Evolutionary conservation across 2,797 vertebrate species (phyloP), one percentile per base, ranked within the genome.

Genomic region (Alcedo quadribrachys): DNA sequence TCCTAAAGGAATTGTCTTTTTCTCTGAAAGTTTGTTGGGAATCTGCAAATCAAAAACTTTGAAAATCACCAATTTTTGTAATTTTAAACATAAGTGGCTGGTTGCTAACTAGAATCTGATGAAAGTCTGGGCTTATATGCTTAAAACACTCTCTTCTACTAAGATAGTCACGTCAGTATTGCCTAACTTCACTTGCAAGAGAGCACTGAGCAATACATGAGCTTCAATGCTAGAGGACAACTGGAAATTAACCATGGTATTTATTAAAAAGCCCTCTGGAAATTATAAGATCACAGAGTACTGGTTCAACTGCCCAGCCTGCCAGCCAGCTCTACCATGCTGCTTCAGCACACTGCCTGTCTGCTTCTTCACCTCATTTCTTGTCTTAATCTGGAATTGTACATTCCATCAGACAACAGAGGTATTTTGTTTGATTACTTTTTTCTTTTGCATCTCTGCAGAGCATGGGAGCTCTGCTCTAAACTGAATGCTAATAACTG

Each of bases 251-350:
- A 69, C 58, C 53, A 62, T 5, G 3, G 14, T 37, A 74, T 51
- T 53, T 70, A 66, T 71, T 80, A 80, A 92, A 90, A 92, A 87
- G 12, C 24, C 28, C 33, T 82, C 75, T 80, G 68, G 75, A 84
- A 77, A 65, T 33, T 6, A 15, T 18, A 75, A 77, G 37, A 71
- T 82, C 68, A 89, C 9, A 43, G 43, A 89, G 33, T 8, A 14
- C 46, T 45, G 33, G 50, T 75, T 68, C 30, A 5, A 27, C 33
- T 80, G 54, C 46, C 50, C 54, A 75, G 25, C 20, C 71, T 57
- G 12, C 33, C 58, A 63, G 43, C 30, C 55, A 76, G 1, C 8
- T 46, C 37, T 28, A 57, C 20, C 1, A 8, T 7, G 22, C 50
- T 77, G 10, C 45, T 94, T 75, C 65, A 80, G 54, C 21, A 62